Evolutionary conservation across 2,888 invertebrate species (phyloP).

Genomic region (Octodonta nipae): DNA sequence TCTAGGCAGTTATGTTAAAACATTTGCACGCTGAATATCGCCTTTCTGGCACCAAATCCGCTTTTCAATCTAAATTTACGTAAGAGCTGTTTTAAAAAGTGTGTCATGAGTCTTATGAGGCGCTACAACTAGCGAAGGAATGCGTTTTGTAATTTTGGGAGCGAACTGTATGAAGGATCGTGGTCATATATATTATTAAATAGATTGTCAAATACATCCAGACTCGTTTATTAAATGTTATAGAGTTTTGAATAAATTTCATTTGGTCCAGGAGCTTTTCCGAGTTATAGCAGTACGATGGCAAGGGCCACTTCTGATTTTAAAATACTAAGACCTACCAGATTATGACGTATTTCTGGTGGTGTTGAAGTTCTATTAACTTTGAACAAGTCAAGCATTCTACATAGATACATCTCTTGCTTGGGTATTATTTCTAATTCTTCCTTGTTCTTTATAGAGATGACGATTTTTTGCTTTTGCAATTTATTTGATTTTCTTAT

Average conservation of each 20-base stretch:
- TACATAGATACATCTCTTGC: neutral
- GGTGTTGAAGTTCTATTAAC: neutral
- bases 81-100: too few relatives aligned
- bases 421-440: neutral
- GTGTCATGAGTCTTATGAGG: too few relatives aligned
- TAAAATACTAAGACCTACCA: neutral
- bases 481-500: slow-evolving; percentile 1
- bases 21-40: too few relatives aligned
- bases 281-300: slow-evolving; percentile 6
- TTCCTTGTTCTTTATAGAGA: slow-evolving; percentile 3
- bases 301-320: slow-evolving; percentile 1
- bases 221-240: neutral
- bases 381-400: neutral
- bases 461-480: neutral
- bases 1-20: too few relatives aligned
- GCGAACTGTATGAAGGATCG: too few relatives aligned
- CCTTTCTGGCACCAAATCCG: too few relatives aligned
- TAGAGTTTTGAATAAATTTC: slow-evolving; percentile 1
- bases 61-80: too few relatives aligned
- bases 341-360: neutral
- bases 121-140: too few relatives aligned
- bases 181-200: slow-evolving; percentile 3
- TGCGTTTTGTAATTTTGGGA: too few relatives aligned
- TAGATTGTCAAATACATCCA: neutral
- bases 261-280: slow-evolving; percentile 3